Percentiles rank a stretch among this genome's conserved stretches.
These are phyloP conservation scores for Pogonomyrmex californicus DNA, from an alignment of 1,140 invertebrate genomes.

Conservation along the genomic window DNA sequence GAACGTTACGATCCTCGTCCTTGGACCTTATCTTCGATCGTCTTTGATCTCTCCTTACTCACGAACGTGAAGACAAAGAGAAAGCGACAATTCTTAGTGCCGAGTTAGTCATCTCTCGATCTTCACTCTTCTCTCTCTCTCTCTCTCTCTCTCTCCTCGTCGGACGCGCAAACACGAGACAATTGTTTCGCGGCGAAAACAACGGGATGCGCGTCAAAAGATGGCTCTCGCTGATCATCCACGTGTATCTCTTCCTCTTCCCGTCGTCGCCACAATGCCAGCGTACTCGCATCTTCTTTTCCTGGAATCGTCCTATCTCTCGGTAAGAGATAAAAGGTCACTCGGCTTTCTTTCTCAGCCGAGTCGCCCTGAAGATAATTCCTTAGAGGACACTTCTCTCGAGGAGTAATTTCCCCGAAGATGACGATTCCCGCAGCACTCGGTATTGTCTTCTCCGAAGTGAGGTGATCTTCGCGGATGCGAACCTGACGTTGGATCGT, in stretches of 20 bases:
- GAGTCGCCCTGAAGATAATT: background rate
- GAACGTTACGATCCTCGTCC: conserved; percentile 6
- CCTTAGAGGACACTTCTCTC: background rate
- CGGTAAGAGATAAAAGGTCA: background rate
- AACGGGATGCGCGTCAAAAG: conserved; percentile 76
- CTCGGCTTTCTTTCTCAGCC: background rate
- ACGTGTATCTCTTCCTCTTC: conserved; percentile 30
- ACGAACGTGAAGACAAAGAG: background rate
- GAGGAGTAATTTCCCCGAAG: background rate
- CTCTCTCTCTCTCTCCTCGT: conserved; percentile 22
- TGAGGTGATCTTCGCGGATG: background rate
- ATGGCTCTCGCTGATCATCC: conserved; percentile 38
- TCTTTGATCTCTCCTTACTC: background rate
- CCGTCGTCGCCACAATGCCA: conserved; percentile 33
- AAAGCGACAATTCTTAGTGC: background rate
- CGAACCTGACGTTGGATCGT: conserved; percentile 21
- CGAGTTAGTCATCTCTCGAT: background rate
- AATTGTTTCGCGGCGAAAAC: conserved; percentile 77
- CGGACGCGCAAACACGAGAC: conserved; percentile 76
- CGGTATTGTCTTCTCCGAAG: background rate
- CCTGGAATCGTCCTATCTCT: background rate
- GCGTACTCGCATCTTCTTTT: background rate
- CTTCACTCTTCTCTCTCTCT: background rate
- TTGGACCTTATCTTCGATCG: conserved; percentile 5
- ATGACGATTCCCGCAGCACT: background rate